Conservation (phyloP, 2,888 invertebrate genomes). For the Acleris cristana region DNA sequence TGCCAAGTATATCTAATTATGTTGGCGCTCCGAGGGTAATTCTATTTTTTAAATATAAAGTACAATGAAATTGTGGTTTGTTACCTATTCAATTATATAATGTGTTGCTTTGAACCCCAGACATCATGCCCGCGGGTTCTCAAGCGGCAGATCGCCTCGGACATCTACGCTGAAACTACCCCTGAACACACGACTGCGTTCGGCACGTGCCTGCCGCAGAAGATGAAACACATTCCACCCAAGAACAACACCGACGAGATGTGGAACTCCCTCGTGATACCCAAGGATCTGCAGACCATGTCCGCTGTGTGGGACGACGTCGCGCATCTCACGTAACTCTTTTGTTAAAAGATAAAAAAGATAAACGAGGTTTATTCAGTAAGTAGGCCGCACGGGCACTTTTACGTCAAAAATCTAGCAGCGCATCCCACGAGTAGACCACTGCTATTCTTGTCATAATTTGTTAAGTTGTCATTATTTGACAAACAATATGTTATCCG, state of each 20-base stretch:
- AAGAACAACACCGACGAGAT: constrained; percentile 76
- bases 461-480: background rate
- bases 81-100: too few species aligned
- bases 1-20: constrained; percentile 64
- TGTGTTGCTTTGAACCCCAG: constrained; percentile 50
- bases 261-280: constrained; percentile 83
- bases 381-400: too few species aligned
- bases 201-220: constrained; percentile 75
- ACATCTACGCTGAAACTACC: constrained; percentile 76
- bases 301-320: constrained; percentile 86
- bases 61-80: too few species aligned
- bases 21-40: constrained; percentile 62
- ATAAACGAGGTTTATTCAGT: background rate
- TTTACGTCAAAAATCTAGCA: too few species aligned
- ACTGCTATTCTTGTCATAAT: background rate
- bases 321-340: constrained; percentile 80
- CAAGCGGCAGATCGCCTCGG: constrained; percentile 74
- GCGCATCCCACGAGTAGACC: too few species aligned
- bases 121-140: constrained; percentile 75
- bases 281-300: constrained; percentile 84
- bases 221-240: constrained; percentile 80
- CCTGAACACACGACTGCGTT: constrained; percentile 80
- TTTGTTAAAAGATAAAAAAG: background rate
- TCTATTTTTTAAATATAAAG: background rate
- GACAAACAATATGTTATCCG: too few species aligned